Evolutionary conservation across 2,888 invertebrate species (phyloP).

Genomic region (Lasioglossum morio): DNA sequence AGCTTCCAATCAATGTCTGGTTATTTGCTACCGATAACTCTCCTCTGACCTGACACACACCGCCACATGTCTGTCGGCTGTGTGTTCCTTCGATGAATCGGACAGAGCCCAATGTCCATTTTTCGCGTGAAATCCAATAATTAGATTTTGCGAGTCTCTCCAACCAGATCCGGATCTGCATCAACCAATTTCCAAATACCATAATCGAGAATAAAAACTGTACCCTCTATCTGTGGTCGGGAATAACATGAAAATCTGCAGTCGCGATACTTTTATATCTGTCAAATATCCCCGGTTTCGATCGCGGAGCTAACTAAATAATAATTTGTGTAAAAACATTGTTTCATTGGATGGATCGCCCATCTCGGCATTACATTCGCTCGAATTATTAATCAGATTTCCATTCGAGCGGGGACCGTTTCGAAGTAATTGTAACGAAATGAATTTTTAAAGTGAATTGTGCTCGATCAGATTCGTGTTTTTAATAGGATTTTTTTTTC

Average conservation of each 20-base stretch:
- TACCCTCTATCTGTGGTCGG: neutral
- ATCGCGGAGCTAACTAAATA: neutral
- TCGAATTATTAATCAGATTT: neutral
- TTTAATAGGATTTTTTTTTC: neutral
- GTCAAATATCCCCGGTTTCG: neutral
- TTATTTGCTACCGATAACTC: constrained; percentile 1
- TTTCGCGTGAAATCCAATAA: neutral
- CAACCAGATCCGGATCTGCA: too few species aligned
- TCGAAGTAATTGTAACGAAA: neutral
- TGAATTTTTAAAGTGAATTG: neutral
- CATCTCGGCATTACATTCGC: neutral
- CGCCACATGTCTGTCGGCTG: neutral
- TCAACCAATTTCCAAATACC: neutral
- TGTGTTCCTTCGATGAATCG: neutral
- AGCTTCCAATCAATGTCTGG: constrained; percentile 1
- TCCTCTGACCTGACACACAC: neutral
- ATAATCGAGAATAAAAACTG: neutral
- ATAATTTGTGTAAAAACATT: neutral
- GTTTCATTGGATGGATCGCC: neutral
- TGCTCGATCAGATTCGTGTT: neutral
- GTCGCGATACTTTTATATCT: neutral
- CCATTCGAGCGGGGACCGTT: neutral
- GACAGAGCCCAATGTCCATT: too few species aligned
- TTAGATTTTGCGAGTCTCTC: neutral
- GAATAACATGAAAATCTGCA: neutral